Conservation (phyloP, 2,888 invertebrate species). For the Calliphora vomitoria region DNA sequence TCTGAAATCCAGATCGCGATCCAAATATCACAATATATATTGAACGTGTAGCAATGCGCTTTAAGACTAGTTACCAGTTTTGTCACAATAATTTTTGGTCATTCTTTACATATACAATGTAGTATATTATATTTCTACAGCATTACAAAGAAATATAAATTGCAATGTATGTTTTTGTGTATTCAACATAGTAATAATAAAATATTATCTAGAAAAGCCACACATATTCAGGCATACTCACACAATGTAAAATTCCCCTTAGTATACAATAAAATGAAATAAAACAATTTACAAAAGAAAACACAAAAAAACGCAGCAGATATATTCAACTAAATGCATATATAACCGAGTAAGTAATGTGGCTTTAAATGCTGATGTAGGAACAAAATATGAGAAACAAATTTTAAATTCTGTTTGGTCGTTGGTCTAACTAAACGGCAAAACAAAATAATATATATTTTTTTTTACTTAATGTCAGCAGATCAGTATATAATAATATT, state of each 20-base stretch:
- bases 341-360: not conserved
- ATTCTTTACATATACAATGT: not conserved
- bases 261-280: not conserved
- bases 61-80: no score
- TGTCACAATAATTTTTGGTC: not conserved
- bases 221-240: not conserved
- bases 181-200: no score
- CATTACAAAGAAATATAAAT: no score
- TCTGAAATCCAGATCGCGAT: no score
- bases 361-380: not conserved
- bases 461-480: not conserved
- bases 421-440: not conserved
- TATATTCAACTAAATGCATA: no score
- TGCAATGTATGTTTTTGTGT: no score
- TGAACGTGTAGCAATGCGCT: no score
- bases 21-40: no score
- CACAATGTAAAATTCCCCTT: not conserved
- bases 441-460: not conserved
- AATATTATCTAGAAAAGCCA: no score
- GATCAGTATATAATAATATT: conserved; percentile 12
- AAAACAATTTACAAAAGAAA: not conserved
- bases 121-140: not conserved
- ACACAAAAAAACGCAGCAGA: no score
- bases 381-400: not conserved
- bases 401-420: not conserved